phyloP scores from a whole-genome alignment of 37 sponge, comb jelly and placozoan species.

The Ephydatia muelleri region DNA sequence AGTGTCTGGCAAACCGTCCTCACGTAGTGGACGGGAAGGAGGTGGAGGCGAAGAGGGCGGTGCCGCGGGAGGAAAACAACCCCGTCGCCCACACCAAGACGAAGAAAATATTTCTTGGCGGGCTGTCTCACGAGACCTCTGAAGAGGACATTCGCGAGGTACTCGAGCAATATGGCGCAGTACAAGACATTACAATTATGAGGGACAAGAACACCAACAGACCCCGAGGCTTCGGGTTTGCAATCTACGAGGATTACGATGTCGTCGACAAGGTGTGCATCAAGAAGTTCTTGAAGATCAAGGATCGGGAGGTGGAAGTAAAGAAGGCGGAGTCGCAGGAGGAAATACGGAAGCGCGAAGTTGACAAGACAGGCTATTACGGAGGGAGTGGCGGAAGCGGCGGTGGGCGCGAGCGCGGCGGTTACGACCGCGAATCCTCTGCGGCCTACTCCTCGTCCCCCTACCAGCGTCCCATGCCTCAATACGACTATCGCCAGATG shows the following conservation, averaged over 20 bases:
- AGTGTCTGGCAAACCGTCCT: constrained; percentile 29
- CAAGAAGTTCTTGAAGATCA: constrained; percentile 21
- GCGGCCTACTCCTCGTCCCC: not conserved
- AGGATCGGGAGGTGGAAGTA: constrained; percentile 64
- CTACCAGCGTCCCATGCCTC: not conserved
- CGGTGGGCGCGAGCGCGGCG: not conserved
- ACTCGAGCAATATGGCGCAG: constrained; percentile 23
- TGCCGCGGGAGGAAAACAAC: constrained; percentile 43
- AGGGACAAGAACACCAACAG: constrained; percentile 47
- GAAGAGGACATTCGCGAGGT: constrained; percentile 38
- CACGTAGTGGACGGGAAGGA: constrained; percentile 44
- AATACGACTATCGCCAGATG: constrained; percentile 9
- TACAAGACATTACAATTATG: constrained; percentile 27
- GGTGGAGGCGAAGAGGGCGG: constrained; percentile 62
- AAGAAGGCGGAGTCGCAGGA: constrained; percentile 68
- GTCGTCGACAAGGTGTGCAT: constrained; percentile 42
- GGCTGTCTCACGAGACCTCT: constrained; percentile 47
- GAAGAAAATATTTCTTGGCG: constrained; percentile 71
- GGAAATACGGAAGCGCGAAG: constrained; percentile 22
- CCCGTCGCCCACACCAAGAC: constrained; percentile 4
- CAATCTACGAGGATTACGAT: constrained; percentile 35
- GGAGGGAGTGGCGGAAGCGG: constrained; percentile 6
- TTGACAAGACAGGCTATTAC: not conserved
- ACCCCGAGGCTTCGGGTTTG: constrained; percentile 70
- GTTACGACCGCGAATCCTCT: not conserved